Conservation (phyloP, 2,797 vertebrate species). For the Spea hammondii region DNA sequence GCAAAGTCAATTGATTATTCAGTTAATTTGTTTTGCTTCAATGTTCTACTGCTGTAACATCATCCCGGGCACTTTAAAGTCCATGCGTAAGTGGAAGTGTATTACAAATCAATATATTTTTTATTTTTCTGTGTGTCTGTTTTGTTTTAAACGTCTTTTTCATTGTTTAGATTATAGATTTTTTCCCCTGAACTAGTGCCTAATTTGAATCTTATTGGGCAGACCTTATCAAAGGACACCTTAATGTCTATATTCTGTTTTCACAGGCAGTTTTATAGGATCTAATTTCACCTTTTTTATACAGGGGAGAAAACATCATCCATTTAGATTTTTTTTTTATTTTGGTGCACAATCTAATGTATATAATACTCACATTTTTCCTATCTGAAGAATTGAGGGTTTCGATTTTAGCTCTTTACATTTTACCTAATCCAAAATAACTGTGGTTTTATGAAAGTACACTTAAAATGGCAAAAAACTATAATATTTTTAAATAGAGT, state of each 20-base stretch:
- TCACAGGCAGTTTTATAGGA: neutral
- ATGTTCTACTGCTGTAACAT: constrained; percentile 60
- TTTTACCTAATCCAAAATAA: no score
- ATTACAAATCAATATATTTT: constrained; percentile 63
- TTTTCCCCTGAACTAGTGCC: constrained; percentile 32
- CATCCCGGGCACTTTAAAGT: constrained; percentile 50
- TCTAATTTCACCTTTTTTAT: neutral
- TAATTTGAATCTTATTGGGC: constrained; percentile 22
- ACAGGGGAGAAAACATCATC: no score
- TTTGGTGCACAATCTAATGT: no score
- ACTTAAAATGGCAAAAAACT: no score
- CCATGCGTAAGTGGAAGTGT: constrained; percentile 54
- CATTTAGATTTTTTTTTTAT: no score
- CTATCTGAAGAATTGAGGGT: no score
- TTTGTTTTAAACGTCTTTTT: constrained; percentile 24
- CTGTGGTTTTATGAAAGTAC: no score
- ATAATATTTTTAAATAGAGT: no score
- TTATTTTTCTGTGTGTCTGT: constrained; percentile 30
- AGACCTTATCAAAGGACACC: neutral
- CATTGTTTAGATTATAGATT: constrained; percentile 47
- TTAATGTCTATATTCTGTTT: constrained; percentile 14
- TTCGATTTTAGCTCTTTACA: no score
- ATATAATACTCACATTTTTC: no score
- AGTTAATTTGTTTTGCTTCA: constrained; percentile 64
- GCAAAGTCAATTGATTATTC: constrained; percentile 58